Base-by-base conservation (phyloP, 1,140 invertebrate species). In the Yoshiicerus persimilis region DNA sequence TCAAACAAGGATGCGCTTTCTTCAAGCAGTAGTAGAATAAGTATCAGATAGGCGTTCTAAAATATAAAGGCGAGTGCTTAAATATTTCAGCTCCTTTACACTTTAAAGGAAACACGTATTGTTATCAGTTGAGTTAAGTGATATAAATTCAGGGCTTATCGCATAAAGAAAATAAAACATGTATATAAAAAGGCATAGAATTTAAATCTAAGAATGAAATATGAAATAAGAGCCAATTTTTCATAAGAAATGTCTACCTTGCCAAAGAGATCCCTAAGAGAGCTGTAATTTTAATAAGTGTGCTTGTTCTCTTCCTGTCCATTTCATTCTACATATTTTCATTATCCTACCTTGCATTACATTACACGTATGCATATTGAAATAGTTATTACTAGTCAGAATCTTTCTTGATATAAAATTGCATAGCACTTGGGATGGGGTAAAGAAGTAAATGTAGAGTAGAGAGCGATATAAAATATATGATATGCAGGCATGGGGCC, bases 211-310 rank as follows among this genome's bases (percentile, higher is more conserved):
- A 80, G 75, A 38, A 80, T 80, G 75, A 80, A 80, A 80, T 80
- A 88, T 88, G 87, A 88, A 88, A 88, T 88, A 88, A 88, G 83
- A 85, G 56, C 75, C 87, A 88, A 88, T 88, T 88, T 88, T 88
- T 88, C 87, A 88, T 84, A 30, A 34, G 62, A 75, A 85, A 88
- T 27, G 75, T 87, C 75, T 20, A 87, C 32, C 41, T 87, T 83
- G 70, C 38, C 86, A 83, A 80, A 80, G 86, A 10, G 86, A 38
- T 41, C 2, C 27, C 30, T n/a, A 30, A 86, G n/a, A 87, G 38
- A 41, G 86, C 34, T 56, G 77, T 38, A 83, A 39, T 80, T 80
- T 80, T 80, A 80, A 85, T 85, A 85, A 47, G 83, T 56, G 47
- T 47, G 83, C 23, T 85, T 30, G 83, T 39, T 30, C 32, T 20